Evolutionary conservation across 2,113 vertebrate species (phyloP), one percentile per base, ranked within the genome.

Genomic region (Aptenodytes patagonicus): DNA sequence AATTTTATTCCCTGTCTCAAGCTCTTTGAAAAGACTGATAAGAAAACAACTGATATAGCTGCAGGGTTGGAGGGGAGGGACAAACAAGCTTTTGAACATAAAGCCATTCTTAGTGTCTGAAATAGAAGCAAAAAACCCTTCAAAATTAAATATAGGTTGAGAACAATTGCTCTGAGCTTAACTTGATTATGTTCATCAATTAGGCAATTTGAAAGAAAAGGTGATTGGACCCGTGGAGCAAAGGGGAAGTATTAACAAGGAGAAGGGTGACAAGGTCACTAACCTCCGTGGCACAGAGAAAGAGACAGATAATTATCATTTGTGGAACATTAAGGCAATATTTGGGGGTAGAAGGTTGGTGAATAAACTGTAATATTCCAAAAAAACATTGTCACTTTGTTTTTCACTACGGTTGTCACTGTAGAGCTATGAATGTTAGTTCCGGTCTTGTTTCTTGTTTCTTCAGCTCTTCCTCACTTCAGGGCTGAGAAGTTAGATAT

Each of bases 141-240:
- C 55, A 92, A 88, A 92, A 83, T 87, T 87, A 94, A 89, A 64
- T 81, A 75, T 49, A 87, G 69, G 72, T 82, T 82, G 87, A 91
- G 81, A 91, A 91, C 55, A 91, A 87, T 91, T 93, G 57, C 65
- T 94, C 65, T 85, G 65, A 95, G 57, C 61, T 95, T 79, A 94
- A 96, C 93, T 94, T 97, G 91, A 95, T 96, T 94, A 93, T 89
- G 70, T 95, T 95, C 81, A 87, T 95, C 91, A 95, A 51, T 94
- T 94, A 96, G 87, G 91, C 89, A 96, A 95, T 95, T 95, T 94
- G 91, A 96, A 95, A 95, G 87, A 65, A 89, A 93, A 97, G 95
- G 89, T 95, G 91, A 69, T 87, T 85, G 77, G 73, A 94, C 77
- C 73, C 18, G 9, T 68, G 55, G 42, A 79, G 65, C 7, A 66